Evolutionary conservation across 2,113 vertebrate species (phyloP).

Genomic region (Sceloporus undulatus): DNA sequence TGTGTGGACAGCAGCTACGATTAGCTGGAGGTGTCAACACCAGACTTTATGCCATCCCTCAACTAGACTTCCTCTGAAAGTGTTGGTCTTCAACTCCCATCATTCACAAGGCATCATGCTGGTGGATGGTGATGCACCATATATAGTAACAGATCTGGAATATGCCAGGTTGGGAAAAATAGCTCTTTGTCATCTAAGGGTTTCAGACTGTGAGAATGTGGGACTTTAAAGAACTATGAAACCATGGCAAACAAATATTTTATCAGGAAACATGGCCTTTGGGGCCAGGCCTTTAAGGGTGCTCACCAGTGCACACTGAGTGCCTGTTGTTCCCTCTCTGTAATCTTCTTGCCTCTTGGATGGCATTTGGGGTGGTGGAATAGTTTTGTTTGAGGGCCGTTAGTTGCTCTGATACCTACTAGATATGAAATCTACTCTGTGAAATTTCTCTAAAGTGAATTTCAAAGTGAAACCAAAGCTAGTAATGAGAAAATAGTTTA

Average conservation of each 20-base stretch:
- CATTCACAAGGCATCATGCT: no score
- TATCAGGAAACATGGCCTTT: no score
- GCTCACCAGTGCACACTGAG: no score
- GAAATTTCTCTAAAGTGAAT: conserved; percentile 14
- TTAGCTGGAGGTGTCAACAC: background rate
- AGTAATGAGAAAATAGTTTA: conserved; percentile 55
- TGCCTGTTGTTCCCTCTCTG: background rate
- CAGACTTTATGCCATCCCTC: no score
- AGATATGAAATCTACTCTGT: conserved; percentile 34
- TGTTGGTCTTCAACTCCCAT: no score
- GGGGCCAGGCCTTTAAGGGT: no score
- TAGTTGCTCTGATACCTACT: background rate
- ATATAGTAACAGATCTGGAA: background rate
- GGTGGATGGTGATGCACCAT: background rate
- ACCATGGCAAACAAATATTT: no score
- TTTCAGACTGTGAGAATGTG: background rate
- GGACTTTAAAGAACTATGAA: background rate
- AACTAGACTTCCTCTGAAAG: no score
- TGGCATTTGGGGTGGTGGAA: background rate
- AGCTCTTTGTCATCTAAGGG: background rate
- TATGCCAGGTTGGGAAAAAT: background rate
- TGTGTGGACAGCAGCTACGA: background rate
- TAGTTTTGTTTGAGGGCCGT: background rate
- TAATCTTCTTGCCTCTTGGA: background rate
- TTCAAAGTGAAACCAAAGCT: conserved; percentile 53